Percentiles rank a stretch among this genome's conserved stretches.
Evolutionary conservation across 2,888 invertebrate genomes (phyloP).

Genomic region (Diplolepis rosae): DNA sequence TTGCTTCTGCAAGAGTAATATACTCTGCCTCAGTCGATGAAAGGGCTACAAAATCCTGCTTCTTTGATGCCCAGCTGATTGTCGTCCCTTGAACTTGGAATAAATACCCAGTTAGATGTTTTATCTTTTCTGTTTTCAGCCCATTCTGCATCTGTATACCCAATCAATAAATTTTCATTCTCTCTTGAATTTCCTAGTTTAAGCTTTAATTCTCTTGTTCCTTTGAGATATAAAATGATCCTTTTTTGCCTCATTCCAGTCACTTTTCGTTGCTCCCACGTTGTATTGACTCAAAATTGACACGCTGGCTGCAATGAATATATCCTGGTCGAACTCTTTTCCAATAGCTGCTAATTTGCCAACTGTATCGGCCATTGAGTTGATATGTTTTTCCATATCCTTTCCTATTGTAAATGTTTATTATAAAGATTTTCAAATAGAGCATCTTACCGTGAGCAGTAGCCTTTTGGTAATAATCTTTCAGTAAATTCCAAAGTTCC

Average conservation of each 20-base stretch:
- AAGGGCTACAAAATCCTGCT: no score
- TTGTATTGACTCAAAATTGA: slow-evolving; percentile 52
- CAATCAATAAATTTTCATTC: slow-evolving; percentile 24
- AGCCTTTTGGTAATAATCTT: no score
- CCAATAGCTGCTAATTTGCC: background rate
- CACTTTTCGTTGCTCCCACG: slow-evolving; percentile 47
- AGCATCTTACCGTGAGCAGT: no score
- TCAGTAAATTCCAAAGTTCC: no score
- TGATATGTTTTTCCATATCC: background rate
- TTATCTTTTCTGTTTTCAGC: no score
- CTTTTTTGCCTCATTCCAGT: slow-evolving; percentile 57
- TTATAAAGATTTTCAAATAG: no score
- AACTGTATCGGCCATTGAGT: background rate
- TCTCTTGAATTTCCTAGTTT: slow-evolving; percentile 31
- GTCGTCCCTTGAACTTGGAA: no score
- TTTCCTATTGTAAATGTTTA: no score
- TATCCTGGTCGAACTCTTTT: background rate
- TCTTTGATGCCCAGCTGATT: no score
- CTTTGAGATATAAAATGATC: slow-evolving; percentile 48
- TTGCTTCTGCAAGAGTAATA: no score
- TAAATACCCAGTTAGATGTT: no score
- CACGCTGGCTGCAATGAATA: slow-evolving; percentile 29
- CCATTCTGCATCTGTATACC: slow-evolving; percentile 51
- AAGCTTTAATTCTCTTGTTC: slow-evolving; percentile 39
- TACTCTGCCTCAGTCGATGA: no score